Conservation (phyloP, 2,888 invertebrate genomes). For the Platycheirus albimanus region DNA sequence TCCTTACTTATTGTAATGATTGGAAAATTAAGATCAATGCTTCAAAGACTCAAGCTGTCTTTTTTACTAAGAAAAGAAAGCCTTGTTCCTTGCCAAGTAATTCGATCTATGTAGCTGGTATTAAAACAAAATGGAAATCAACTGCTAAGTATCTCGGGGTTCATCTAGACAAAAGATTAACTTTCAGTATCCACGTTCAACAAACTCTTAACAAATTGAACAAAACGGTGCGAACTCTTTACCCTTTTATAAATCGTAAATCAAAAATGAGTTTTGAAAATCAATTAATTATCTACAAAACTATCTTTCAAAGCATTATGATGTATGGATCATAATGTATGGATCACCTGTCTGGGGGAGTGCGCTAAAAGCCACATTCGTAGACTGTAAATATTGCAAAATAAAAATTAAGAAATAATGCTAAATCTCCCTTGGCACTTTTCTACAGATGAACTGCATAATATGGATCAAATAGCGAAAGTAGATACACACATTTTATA, state of each 20-base stretch:
- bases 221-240: too few species aligned
- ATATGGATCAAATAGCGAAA: too few species aligned
- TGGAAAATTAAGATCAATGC: slow-evolving; percentile 8
- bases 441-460: too few species aligned
- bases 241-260: not conserved
- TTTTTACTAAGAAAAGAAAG: slow-evolving; percentile 4
- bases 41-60: slow-evolving; percentile 10
- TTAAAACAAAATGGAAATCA: too few species aligned
- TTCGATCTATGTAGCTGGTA: not conserved
- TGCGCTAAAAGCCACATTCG: not conserved
- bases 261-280: not conserved
- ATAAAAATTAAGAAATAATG: too few species aligned
- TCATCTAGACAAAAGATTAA: not conserved
- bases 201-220: not conserved
- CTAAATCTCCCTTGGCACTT: too few species aligned
- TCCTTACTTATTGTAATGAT: not conserved
- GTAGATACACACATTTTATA: too few species aligned
- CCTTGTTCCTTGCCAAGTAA: not conserved
- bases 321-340: not conserved
- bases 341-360: not conserved
- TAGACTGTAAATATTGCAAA: too few species aligned
- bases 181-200: not conserved
- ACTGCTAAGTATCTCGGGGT: too few species aligned
- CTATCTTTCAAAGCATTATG: not conserved
- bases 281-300: not conserved